Conservation (phyloP, 1,140 invertebrate species). For the Aphelenchoides avenae region DNA sequence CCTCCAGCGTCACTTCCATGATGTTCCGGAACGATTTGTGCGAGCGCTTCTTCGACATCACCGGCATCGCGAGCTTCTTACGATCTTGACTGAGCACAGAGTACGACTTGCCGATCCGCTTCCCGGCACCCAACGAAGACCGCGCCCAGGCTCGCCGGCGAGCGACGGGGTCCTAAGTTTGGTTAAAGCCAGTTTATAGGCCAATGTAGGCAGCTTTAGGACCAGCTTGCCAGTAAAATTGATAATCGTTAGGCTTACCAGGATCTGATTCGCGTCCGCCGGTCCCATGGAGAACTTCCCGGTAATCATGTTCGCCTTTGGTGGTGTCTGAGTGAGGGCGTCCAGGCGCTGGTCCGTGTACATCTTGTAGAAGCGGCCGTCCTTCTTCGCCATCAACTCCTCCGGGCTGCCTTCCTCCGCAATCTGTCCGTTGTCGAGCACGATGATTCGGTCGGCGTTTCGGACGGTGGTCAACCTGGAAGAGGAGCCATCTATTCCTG, state of each 20-base stretch:
- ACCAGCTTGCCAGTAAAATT: neutral
- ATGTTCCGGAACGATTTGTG: slow-evolving; percentile 44
- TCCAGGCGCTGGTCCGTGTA: slow-evolving; percentile 49
- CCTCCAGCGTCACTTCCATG: slow-evolving; percentile 35
- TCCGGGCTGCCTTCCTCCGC: slow-evolving; percentile 64
- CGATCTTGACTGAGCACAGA: slow-evolving; percentile 49
- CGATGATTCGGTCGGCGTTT: slow-evolving; percentile 66
- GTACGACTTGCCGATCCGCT: slow-evolving; percentile 50
- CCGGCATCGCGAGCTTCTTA: slow-evolving; percentile 47
- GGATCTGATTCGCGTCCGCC: slow-evolving; percentile 20
- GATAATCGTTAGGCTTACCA: neutral
- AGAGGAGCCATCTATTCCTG: too few relatives aligned
- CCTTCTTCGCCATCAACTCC: slow-evolving; percentile 60
- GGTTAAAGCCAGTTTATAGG: neutral
- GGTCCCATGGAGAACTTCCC: slow-evolving; percentile 43
- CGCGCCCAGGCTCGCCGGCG: slow-evolving; percentile 51
- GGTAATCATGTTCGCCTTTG: neutral
- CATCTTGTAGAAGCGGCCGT: slow-evolving; percentile 56
- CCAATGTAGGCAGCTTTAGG: neutral
- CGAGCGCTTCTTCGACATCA: slow-evolving; percentile 47
- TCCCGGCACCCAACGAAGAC: slow-evolving; percentile 48
- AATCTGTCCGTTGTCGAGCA: slow-evolving; percentile 63
- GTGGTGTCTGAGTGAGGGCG: slow-evolving; percentile 16
- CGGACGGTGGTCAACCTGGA: slow-evolving; percentile 64
- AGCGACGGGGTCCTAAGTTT: slow-evolving; percentile 41